phyloP scores from a whole-genome alignment of 2,797 vertebrate species.

The Cynodonichthys magdalenae region DNA sequence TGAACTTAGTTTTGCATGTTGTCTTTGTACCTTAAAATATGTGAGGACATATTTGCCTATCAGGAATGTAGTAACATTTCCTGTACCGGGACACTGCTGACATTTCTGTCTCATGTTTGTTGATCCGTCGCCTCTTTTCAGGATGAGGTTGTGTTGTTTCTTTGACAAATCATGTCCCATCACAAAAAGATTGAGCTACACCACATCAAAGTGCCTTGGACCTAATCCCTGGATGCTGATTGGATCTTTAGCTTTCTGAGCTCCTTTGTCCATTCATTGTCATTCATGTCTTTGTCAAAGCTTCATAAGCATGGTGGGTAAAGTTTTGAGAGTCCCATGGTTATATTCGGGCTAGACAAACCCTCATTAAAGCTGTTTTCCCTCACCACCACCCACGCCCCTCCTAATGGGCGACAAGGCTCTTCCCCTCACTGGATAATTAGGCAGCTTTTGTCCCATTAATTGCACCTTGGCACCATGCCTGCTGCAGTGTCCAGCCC shows the following conservation, averaged over 20 bases:
- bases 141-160: not conserved
- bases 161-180: slow-evolving; percentile 11
- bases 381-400: slow-evolving; percentile 57
- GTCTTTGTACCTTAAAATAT: slow-evolving; percentile 1
- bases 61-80: slow-evolving; percentile 30
- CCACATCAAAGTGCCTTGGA: slow-evolving; percentile 13
- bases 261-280: slow-evolving; percentile 77
- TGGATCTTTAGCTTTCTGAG: slow-evolving; percentile 52
- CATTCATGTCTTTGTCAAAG: slow-evolving; percentile 70
- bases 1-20: slow-evolving; percentile 53
- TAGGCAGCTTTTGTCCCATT: slow-evolving; percentile 82
- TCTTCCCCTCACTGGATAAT: slow-evolving; percentile 77
- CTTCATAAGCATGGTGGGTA: slow-evolving; percentile 58
- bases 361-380: slow-evolving; percentile 79
- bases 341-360: slow-evolving; percentile 73
- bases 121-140: slow-evolving; percentile 16
- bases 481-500: slow-evolving; percentile 57
- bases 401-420: slow-evolving; percentile 60
- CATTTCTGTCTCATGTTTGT: not conserved
- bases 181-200: slow-evolving; percentile 16
- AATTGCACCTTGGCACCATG: slow-evolving; percentile 72
- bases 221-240: slow-evolving; percentile 19
- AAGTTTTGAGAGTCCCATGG: slow-evolving; percentile 80
- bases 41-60: slow-evolving; percentile 54
- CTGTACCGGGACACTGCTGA: not conserved